Evolutionary conservation across 1,140 invertebrate genomes (phyloP).

Genomic region (Aphis craccivora): DNA sequence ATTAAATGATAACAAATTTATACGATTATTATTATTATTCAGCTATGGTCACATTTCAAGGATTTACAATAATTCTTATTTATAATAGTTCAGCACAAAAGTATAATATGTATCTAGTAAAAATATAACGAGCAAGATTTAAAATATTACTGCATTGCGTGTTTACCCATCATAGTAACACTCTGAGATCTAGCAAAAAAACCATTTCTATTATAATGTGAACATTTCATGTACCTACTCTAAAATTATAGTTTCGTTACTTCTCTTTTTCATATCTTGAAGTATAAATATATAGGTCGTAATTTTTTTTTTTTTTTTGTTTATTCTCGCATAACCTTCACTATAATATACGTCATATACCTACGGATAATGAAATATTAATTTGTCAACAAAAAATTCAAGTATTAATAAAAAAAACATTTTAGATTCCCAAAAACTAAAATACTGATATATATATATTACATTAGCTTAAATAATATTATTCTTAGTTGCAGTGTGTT

Average conservation of each 20-base stretch:
- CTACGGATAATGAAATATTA: not conserved
- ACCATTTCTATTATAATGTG: constrained; percentile 1
- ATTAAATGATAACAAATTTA: not conserved
- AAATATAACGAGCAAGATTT: not conserved
- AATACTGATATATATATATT: too few species aligned
- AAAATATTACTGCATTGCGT: constrained; percentile 33
- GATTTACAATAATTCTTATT: not conserved
- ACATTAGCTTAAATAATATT: not conserved
- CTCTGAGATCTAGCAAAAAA: not conserved
- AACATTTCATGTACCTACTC: not conserved
- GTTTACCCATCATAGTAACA: not conserved
- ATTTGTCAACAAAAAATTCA: not conserved
- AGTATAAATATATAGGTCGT: not conserved
- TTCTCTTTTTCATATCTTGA: not conserved
- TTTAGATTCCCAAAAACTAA: too few species aligned
- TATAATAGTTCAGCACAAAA: not conserved
- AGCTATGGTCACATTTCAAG: not conserved
- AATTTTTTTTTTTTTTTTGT: not conserved
- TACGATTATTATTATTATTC: not conserved
- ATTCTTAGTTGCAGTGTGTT: not conserved
- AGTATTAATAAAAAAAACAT: too few species aligned
- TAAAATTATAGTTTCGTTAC: constrained; percentile 3
- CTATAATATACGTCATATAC: too few species aligned
- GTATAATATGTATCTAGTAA: not conserved
- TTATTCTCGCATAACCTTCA: not conserved